Conservation (phyloP, 2,888 invertebrate species). For the Eueremaeus valkanovi region DNA sequence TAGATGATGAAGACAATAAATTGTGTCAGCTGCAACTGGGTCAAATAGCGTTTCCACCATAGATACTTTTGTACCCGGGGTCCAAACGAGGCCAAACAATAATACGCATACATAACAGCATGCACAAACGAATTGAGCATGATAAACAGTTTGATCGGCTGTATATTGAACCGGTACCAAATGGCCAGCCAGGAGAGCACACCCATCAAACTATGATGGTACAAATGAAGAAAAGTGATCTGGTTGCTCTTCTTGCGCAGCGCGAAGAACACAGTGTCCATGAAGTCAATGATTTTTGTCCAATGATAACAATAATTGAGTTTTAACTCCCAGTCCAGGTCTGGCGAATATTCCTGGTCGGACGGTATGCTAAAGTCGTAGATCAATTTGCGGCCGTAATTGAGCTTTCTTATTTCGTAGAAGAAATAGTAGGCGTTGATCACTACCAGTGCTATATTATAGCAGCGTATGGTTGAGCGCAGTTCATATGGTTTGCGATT, state of each 20-base stretch:
- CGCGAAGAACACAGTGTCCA: slow-evolving; percentile 7
- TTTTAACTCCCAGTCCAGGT: neutral
- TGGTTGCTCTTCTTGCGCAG: neutral
- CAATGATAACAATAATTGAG: neutral
- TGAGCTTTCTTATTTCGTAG: neutral
- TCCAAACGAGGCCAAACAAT: neutral
- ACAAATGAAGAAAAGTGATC: neutral
- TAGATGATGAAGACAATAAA: no score
- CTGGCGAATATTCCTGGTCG: neutral
- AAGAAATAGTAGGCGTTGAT: neutral
- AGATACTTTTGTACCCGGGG: no score
- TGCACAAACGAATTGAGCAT: neutral
- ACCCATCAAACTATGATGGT: neutral
- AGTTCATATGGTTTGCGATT: neutral
- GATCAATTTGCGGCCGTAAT: neutral
- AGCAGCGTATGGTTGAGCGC: neutral
- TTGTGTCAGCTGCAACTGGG: no score
- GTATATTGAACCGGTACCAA: slow-evolving; percentile 4
- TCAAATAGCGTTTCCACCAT: no score
- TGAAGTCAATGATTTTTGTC: neutral
- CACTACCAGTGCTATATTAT: neutral
- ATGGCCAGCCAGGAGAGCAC: neutral
- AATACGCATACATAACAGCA: neutral
- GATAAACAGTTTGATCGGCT: neutral
- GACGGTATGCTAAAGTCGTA: neutral